Base-by-base conservation (phyloP, 1,140 invertebrate genomes). In the Sitobion miscanthi region DNA sequence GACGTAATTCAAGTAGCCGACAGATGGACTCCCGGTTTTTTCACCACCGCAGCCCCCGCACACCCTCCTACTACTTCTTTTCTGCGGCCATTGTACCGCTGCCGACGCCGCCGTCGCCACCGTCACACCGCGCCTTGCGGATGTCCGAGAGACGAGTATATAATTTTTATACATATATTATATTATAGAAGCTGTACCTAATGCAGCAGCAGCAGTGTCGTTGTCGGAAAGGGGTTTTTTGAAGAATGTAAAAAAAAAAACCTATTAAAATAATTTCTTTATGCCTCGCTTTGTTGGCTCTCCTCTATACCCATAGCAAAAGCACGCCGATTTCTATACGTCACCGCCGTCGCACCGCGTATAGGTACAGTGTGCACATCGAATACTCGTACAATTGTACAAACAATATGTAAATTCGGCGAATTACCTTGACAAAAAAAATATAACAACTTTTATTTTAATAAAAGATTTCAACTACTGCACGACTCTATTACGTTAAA, bases 1-100 rank as follows among this genome's bases (percentile, higher is more conserved):
- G 91, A 93, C 91, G 91, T 93, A 93, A 93, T 93, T 93, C 91
- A 93, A 93, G 91, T 93, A 93, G 91, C 91, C 82, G 91, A 93
- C 91, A 93, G 91, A 93, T 86, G 77, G 91, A 54, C 91, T 92
- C 82, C 21, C 82, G 49, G 11, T 92, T 85, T 85, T 85, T 47
- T 42, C 30, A 57, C 62, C 62, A n/a, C 91, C 91, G 25, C 62
- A n/a, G 30, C 30, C 88, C 17, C 91, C 42, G n/a, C 91, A n/a
- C 52, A 14, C 30, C 90, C 8, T 49, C 20, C 38, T 47, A 3
- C 30, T 49, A 25, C 88, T 57, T 57, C 88, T 89, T 89, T 89
- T 57, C 35, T 89, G 54, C 54, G 54, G 54, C 89, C 89, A 90
- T 90, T 90, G 57, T 90, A 42, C 35, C 45, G 38, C 38, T 25